Conservation (phyloP, 1,140 invertebrate species). For the Dendrolimus punctatus region DNA sequence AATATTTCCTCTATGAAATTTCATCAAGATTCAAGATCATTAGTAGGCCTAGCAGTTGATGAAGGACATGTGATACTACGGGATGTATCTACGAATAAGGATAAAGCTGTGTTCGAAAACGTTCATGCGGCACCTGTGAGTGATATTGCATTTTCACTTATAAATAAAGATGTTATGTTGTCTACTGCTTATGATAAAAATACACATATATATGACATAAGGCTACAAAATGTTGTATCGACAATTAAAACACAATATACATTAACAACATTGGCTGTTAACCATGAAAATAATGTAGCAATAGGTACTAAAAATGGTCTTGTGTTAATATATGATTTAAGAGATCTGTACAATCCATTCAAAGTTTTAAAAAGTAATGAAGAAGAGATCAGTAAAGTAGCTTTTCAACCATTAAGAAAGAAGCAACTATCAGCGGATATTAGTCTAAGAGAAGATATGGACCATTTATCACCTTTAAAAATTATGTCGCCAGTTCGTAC, state of each 20-base stretch:
- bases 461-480: constrained; percentile 31
- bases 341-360: constrained; percentile 47
- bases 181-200: constrained; percentile 66
- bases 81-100: constrained; percentile 64
- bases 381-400: constrained; percentile 46
- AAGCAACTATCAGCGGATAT: constrained; percentile 46
- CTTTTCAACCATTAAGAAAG: constrained; percentile 54
- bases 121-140: constrained; percentile 64
- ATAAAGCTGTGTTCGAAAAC: constrained; percentile 61
- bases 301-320: constrained; percentile 61
- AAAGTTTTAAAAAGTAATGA: constrained; percentile 56
- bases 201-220: constrained; percentile 62
- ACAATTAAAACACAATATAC: constrained; percentile 53
- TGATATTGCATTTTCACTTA: constrained; percentile 59
- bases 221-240: constrained; percentile 57
- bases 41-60: constrained; percentile 61
- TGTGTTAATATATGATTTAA: constrained; percentile 59
- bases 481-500: constrained; percentile 32
- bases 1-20: constrained; percentile 65
- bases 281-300: constrained; percentile 49
- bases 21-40: constrained; percentile 56
- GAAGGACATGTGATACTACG: constrained; percentile 62
- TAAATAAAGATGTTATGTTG: constrained; percentile 63
- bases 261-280: constrained; percentile 58
- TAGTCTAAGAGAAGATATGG: constrained; percentile 54